Conservation (phyloP, 2,113 vertebrate species). For the Lonchura striata region DNA sequence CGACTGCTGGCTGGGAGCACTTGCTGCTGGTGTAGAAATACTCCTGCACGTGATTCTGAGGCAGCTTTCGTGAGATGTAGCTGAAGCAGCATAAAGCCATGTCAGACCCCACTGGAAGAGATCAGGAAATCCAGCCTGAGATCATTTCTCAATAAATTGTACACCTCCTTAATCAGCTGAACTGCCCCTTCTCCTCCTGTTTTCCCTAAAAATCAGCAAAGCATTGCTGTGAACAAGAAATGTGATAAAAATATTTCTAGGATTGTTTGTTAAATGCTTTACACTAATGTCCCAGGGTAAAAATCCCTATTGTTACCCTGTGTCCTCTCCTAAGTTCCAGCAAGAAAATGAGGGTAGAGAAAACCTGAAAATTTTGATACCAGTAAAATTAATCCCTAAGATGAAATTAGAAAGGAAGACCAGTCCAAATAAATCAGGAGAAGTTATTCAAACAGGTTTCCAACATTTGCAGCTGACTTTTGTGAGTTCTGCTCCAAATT, state of each 20-base stretch:
- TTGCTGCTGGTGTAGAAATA: constrained; percentile 62
- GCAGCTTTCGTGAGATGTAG: neutral
- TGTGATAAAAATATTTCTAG: neutral
- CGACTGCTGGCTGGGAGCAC: constrained; percentile 45
- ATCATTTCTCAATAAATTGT: neutral
- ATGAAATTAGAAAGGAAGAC: neutral
- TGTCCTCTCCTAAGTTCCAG: neutral
- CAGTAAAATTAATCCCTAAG: neutral
- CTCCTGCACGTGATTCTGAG: constrained; percentile 22
- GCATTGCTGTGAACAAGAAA: neutral
- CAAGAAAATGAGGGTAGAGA: neutral
- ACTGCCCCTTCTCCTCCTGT: neutral
- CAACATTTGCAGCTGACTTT: neutral
- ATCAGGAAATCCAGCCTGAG: neutral
- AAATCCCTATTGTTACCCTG: neutral
- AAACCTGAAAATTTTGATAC: neutral
- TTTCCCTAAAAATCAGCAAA: neutral
- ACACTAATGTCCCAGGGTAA: neutral
- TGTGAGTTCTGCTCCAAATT: neutral
- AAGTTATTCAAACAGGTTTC: neutral
- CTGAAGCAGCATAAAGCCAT: constrained; percentile 29
- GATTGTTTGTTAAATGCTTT: neutral
- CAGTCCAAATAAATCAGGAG: neutral
- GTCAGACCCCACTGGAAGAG: constrained; percentile 45
- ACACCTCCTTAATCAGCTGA: neutral